phyloP scores from a whole-genome alignment of 2,888 invertebrate species.

The Eretmocerus hayati region DNA sequence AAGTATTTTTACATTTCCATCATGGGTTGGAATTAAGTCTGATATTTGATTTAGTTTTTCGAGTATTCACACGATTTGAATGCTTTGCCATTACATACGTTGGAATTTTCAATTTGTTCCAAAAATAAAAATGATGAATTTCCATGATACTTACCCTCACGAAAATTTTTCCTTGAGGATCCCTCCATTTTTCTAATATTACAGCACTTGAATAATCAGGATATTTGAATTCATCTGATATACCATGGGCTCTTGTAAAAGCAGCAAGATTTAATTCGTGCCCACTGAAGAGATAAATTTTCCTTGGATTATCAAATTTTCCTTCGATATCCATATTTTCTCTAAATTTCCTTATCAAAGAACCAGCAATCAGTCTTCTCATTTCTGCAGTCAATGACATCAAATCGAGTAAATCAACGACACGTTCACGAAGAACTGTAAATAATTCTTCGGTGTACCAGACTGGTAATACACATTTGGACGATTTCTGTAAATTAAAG shows the following conservation, averaged over 20 bases:
- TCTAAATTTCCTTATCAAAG: conserved; percentile 24
- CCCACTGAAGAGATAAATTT: conserved; percentile 32
- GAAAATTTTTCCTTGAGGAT: conserved; percentile 16
- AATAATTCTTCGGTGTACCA: conserved; percentile 28
- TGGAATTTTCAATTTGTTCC: no score
- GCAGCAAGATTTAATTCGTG: conserved; percentile 30
- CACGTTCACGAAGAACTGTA: conserved; percentile 9
- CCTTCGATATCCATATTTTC: conserved; percentile 23
- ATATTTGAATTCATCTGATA: conserved; percentile 19
- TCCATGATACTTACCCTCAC: conserved; percentile 26
- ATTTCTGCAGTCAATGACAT: conserved; percentile 22
- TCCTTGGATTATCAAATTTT: conserved; percentile 12
- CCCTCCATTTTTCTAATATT: conserved; percentile 27
- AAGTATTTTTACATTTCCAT: background rate
- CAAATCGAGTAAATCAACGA: conserved; percentile 18
- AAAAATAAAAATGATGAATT: no score
- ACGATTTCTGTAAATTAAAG: conserved; percentile 24
- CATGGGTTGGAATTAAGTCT: background rate
- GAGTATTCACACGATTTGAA: background rate
- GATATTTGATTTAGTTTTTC: background rate
- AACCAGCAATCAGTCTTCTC: conserved; percentile 24
- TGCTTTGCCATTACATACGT: background rate
- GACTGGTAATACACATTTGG: conserved; percentile 24
- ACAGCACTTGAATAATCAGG: conserved; percentile 27
- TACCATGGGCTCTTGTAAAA: conserved; percentile 21